Evolutionary conservation across 1,140 invertebrate genomes (phyloP).

Genomic region (Sycobia sp.): DNA sequence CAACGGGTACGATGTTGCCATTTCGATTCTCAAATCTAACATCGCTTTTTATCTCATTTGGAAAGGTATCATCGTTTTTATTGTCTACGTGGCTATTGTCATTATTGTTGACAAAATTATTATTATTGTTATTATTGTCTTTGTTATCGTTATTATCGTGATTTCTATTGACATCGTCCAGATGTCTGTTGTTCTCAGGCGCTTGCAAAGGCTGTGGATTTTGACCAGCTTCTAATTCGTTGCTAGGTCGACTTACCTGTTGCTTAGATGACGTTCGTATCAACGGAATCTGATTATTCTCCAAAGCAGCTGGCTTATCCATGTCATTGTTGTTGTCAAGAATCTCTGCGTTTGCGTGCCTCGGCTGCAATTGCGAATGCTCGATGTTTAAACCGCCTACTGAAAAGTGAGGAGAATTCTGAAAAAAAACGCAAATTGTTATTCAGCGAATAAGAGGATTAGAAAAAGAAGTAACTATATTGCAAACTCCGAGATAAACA

Average conservation of each 20-base stretch:
- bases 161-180: slow-evolving; percentile 30
- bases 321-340: neutral
- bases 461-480: too few species aligned
- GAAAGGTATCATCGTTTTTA: slow-evolving; percentile 25
- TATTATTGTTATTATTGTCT: slow-evolving; percentile 13
- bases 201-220: slow-evolving; percentile 47
- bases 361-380: slow-evolving; percentile 9
- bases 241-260: slow-evolving; percentile 56
- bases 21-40: slow-evolving; percentile 46
- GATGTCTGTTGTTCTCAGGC: slow-evolving; percentile 41
- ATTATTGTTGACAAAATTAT: slow-evolving; percentile 32
- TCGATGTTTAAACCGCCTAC: neutral
- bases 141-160: slow-evolving; percentile 22
- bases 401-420: slow-evolving; percentile 37
- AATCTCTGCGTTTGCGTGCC: neutral
- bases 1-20: slow-evolving; percentile 51
- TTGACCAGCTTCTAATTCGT: slow-evolving; percentile 38
- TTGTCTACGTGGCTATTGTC: slow-evolving; percentile 13
- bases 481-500: too few species aligned
- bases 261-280: slow-evolving; percentile 41
- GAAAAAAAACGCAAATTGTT: slow-evolving; percentile 17
- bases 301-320: slow-evolving; percentile 5
- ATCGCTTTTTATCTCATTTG: slow-evolving; percentile 36
- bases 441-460: too few species aligned
- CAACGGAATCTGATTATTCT: slow-evolving; percentile 30